Conservation (phyloP, 2,797 vertebrate genomes). For the Microcaecilia unicolor region DNA sequence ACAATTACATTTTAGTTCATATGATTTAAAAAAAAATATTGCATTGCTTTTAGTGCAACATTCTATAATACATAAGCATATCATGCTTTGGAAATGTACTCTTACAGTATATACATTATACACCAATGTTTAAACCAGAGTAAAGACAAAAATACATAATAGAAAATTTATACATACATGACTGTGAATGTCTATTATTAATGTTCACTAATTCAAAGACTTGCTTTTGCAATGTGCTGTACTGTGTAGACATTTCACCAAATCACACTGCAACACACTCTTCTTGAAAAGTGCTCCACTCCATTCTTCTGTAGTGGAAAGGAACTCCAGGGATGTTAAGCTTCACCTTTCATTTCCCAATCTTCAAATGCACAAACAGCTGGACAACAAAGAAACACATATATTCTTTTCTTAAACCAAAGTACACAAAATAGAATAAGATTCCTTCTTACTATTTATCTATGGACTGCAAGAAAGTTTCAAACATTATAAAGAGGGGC, state of each 20-base stretch:
- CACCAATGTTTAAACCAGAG: slow-evolving; percentile 18
- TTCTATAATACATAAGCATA: slow-evolving; percentile 23
- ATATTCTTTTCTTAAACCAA: too few relatives aligned
- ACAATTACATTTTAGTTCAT: too few relatives aligned
- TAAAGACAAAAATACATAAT: slow-evolving; percentile 18
- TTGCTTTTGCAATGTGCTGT: background rate
- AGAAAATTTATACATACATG: slow-evolving; percentile 34
- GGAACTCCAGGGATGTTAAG: background rate
- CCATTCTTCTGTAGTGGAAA: background rate
- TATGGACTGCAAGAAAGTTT: too few relatives aligned
- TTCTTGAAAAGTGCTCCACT: background rate
- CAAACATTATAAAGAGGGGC: too few relatives aligned
- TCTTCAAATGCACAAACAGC: too few relatives aligned
- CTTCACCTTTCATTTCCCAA: too few relatives aligned
- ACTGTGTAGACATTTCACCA: slow-evolving; percentile 1
- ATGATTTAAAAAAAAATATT: too few relatives aligned
- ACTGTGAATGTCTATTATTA: slow-evolving; percentile 7
- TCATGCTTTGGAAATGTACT: slow-evolving; percentile 37
- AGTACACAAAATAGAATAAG: too few relatives aligned
- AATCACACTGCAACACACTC: background rate
- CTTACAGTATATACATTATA: slow-evolving; percentile 25
- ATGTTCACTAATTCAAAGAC: slow-evolving; percentile 15
- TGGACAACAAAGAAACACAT: too few relatives aligned
- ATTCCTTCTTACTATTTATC: too few relatives aligned
- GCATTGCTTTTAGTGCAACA: slow-evolving; percentile 36